phyloP scores from a whole-genome alignment of 37 sponge, comb jelly and placozoan genomes.

The Corticium candelabrum region DNA sequence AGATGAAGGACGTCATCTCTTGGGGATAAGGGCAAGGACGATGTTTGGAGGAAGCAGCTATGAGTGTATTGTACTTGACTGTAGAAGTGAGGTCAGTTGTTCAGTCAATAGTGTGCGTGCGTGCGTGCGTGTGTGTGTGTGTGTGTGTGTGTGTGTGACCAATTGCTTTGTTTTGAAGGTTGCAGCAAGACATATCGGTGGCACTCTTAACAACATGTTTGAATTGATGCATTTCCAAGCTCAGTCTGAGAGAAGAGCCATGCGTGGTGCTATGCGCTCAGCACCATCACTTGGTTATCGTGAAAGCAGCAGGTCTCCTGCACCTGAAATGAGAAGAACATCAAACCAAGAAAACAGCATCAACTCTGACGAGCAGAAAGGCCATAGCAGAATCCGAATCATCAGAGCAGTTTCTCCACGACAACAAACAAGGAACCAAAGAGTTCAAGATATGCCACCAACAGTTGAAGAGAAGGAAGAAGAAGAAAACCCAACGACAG shows the following conservation, averaged over 20 bases:
- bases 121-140: background rate
- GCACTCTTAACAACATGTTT: conserved; percentile 43
- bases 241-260: conserved; percentile 6
- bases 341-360: background rate
- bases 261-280: too few relatives aligned
- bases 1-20: conserved; percentile 62
- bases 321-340: background rate
- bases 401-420: too few relatives aligned
- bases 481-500: background rate
- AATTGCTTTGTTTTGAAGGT: conserved; percentile 16
- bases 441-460: background rate
- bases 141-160: background rate
- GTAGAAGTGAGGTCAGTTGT: conserved; percentile 56
- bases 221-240: conserved; percentile 31
- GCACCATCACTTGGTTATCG: too few relatives aligned
- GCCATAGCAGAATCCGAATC: too few relatives aligned
- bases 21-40: conserved; percentile 49
- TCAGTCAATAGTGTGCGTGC: background rate
- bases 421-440: too few relatives aligned
- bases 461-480: background rate
- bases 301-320: too few relatives aligned
- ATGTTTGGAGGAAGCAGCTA: background rate
- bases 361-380: too few relatives aligned
- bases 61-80: conserved; percentile 50
- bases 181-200: conserved; percentile 51